phyloP scores from a whole-genome alignment of 2,888 invertebrate species.

The Carterocephalus palaemon region DNA sequence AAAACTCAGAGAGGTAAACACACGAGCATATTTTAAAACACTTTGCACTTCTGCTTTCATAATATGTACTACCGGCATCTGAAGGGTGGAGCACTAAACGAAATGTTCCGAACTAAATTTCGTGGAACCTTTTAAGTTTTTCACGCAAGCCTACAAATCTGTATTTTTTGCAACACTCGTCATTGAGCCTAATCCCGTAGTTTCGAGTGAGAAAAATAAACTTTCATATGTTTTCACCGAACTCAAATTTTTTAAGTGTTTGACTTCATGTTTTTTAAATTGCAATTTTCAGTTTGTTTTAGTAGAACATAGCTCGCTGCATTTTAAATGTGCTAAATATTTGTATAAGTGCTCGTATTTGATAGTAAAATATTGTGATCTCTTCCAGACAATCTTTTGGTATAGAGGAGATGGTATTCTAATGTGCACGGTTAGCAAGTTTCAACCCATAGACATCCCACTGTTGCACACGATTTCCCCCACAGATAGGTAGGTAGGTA shows the following conservation, averaged over 20 bases:
- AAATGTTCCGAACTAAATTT: constrained; percentile 8
- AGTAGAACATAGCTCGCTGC: too few relatives aligned
- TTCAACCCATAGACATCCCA: too few relatives aligned
- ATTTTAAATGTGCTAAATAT: too few relatives aligned
- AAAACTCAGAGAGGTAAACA: constrained; percentile 5
- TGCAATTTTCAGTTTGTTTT: too few relatives aligned
- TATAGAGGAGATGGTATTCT: too few relatives aligned
- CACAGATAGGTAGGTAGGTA: too few relatives aligned
- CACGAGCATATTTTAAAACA: neutral
- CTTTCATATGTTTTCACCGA: neutral
- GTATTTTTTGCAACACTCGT: constrained; percentile 8
- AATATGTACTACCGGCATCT: constrained; percentile 4
- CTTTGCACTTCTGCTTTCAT: constrained; percentile 5
- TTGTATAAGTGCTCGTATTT: too few relatives aligned
- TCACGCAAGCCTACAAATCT: neutral
- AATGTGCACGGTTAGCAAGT: too few relatives aligned
- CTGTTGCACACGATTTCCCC: too few relatives aligned
- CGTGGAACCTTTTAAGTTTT: constrained; percentile 6
- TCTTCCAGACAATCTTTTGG: too few relatives aligned
- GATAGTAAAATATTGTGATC: too few relatives aligned
- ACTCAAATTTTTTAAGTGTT: constrained; percentile 1
- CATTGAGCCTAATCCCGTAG: constrained; percentile 12
- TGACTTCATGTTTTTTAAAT: neutral
- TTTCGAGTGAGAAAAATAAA: constrained; percentile 21
- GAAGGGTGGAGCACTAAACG: constrained; percentile 16